Percentiles rank a stretch among this genome's conserved stretches.
Evolutionary conservation across 2,888 invertebrate species (phyloP).

Genomic region (Cordilura impudica): DNA sequence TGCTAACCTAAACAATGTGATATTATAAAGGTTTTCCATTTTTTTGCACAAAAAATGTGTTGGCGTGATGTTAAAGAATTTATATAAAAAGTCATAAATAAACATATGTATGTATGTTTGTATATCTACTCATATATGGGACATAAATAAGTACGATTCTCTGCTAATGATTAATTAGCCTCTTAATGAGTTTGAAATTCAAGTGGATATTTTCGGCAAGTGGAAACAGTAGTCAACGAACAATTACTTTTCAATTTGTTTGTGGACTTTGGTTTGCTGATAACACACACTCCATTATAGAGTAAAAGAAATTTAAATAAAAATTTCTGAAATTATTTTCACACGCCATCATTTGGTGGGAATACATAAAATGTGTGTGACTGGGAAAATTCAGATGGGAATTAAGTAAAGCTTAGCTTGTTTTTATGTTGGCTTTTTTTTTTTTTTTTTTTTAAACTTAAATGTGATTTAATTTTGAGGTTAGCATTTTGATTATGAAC

Average conservation of each 20-base stretch:
- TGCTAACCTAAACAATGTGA: not conserved
- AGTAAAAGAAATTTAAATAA: constrained; percentile 52
- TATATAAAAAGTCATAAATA: too few species aligned
- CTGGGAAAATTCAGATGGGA: constrained; percentile 67
- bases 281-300: constrained; percentile 18
- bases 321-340: constrained; percentile 71
- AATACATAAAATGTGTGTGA: constrained; percentile 66
- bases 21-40: not conserved
- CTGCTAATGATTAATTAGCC: not conserved
- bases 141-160: not conserved
- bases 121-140: too few species aligned
- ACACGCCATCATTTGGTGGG: constrained; percentile 69
- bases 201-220: not conserved
- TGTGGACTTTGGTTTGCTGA: constrained; percentile 9
- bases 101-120: too few species aligned
- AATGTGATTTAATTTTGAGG: constrained; percentile 52
- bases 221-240: constrained; percentile 29
- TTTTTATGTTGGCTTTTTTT: constrained; percentile 27
- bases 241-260: constrained; percentile 34
- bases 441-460: constrained; percentile 46
- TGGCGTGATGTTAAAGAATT: constrained; percentile 11
- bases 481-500: constrained; percentile 43
- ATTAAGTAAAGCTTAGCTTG: constrained; percentile 51
- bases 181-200: not conserved
- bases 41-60: not conserved